These are phyloP conservation scores for Calonectris borealis DNA, from an alignment of 2,113 vertebrate species.

Conservation along the genomic window DNA sequence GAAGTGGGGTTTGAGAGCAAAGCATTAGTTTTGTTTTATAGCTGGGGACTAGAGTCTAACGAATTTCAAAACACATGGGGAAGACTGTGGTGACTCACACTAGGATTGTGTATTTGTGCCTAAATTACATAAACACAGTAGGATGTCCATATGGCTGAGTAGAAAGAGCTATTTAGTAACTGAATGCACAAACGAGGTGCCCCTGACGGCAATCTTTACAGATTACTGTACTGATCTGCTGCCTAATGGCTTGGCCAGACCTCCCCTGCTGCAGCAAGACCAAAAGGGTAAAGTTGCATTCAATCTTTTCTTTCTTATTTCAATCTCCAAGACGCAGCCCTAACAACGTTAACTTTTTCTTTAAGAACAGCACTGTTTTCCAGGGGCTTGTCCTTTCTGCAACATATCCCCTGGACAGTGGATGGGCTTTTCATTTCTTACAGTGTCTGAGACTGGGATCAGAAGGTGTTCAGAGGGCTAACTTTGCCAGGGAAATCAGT, in stretches of 20 bases:
- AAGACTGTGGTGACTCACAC: conserved; percentile 18
- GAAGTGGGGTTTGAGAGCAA: background rate
- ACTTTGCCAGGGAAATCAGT: background rate
- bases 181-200: background rate
- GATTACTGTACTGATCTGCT: background rate
- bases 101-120: conserved; percentile 17
- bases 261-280: background rate
- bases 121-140: conserved; percentile 12
- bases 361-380: background rate
- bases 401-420: background rate
- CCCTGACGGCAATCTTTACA: background rate
- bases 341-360: background rate
- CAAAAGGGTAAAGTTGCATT: background rate
- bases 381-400: background rate
- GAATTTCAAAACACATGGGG: background rate
- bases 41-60: background rate
- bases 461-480: background rate
- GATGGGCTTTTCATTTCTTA: background rate
- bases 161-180: background rate
- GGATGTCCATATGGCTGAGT: background rate
- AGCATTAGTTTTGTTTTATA: background rate
- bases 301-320: background rate
- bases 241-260: background rate
- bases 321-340: background rate
- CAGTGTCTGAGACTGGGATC: background rate